A percentile compares a stretch with the other conserved stretches of the same genome.
Evolutionary conservation across 1,140 invertebrate genomes (phyloP).

Genomic region (Pristionchus pacificus): DNA sequence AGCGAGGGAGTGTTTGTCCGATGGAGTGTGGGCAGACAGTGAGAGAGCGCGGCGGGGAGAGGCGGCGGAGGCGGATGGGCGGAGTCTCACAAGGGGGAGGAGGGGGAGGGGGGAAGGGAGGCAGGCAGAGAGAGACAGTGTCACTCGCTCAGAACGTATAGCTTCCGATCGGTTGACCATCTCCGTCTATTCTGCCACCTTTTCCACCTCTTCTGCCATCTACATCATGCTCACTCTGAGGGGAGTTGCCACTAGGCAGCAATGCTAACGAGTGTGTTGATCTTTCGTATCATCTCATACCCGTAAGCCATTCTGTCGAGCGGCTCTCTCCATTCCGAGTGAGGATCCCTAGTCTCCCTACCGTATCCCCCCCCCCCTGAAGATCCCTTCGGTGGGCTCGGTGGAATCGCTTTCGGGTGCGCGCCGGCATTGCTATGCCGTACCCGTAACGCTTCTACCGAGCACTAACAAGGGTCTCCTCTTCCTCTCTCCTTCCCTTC

Average conservation of each 20-base stretch:
- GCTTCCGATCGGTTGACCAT: not conserved
- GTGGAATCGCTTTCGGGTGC: conserved; percentile 15
- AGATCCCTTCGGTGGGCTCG: not conserved
- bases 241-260: not conserved
- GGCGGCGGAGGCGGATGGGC: not conserved
- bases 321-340: not conserved
- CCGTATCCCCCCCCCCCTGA: not conserved
- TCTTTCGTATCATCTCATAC: not conserved
- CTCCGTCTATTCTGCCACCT: not conserved
- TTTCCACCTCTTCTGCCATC: not conserved
- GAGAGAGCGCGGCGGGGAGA: not conserved
- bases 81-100: not conserved
- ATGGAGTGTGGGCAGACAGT: not conserved
- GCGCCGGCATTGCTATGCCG: not conserved
- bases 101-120: not conserved
- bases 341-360: not conserved
- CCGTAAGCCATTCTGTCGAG: not conserved
- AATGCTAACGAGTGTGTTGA: not conserved
- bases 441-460: conserved; percentile 23
- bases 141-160: not conserved
- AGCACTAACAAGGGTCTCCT: not conserved
- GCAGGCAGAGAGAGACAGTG: not conserved
- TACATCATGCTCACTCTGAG: not conserved
- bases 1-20: not conserved
- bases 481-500: not conserved